phyloP scores from a whole-genome alignment of 2,797 vertebrate species.

The Hydrocynus forskahlii region DNA sequence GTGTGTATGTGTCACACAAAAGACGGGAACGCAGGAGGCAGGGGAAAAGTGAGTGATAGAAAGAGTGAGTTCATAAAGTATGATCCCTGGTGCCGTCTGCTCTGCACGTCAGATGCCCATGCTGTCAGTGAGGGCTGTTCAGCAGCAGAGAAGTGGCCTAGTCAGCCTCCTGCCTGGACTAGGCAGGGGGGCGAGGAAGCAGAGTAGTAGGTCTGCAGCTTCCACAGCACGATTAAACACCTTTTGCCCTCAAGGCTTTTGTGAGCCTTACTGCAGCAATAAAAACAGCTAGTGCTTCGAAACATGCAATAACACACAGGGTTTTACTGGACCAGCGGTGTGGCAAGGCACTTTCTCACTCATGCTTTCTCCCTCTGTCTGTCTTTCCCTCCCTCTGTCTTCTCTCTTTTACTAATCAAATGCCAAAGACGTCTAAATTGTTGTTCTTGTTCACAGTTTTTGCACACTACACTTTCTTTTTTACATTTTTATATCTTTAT shows the following conservation, averaged over 20 bases:
- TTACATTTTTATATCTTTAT: too few species aligned
- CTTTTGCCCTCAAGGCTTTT: constrained; percentile 69
- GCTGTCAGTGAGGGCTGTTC: constrained; percentile 65
- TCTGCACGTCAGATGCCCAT: constrained; percentile 53
- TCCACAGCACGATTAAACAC: constrained; percentile 60
- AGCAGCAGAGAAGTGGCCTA: constrained; percentile 15
- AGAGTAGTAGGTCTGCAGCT: constrained; percentile 26
- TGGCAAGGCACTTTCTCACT: constrained; percentile 62
- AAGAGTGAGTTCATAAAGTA: constrained; percentile 6
- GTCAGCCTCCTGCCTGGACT: constrained; percentile 23
- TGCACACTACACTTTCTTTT: neutral
- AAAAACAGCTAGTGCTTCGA: constrained; percentile 74
- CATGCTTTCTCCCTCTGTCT: neutral
- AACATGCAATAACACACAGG: constrained; percentile 76
- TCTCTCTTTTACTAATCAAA: constrained; percentile 49
- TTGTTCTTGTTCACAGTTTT: constrained; percentile 17
- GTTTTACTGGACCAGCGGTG: constrained; percentile 68
- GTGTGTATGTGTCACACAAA: constrained; percentile 18
- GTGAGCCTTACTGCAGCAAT: constrained; percentile 71
- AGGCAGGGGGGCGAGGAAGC: neutral
- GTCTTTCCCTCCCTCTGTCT: constrained; percentile 45
- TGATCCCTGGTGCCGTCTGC: constrained; percentile 38
- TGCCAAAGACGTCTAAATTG: too few species aligned
- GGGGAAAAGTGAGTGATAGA: too few species aligned
- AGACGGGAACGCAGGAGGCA: neutral